Evolutionary conservation across 2,113 vertebrate genomes (phyloP).

Genomic region (Mustelus asterias): DNA sequence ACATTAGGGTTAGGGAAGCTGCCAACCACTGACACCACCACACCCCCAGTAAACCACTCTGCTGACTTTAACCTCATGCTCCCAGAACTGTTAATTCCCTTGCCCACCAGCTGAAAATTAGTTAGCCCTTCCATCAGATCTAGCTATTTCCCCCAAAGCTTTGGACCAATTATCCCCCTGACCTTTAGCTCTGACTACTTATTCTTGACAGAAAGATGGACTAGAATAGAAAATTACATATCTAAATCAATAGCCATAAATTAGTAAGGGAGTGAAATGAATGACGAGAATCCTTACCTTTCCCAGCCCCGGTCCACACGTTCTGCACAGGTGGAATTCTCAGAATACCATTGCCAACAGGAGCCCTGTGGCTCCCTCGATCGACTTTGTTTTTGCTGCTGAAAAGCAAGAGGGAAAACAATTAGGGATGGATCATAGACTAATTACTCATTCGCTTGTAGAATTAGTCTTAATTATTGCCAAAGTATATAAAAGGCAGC

Average conservation of each 20-base stretch:
- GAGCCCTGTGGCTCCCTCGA: constrained; percentile 50
- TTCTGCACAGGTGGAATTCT: constrained; percentile 52
- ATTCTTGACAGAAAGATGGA: not conserved
- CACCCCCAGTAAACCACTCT: not conserved
- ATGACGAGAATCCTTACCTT: constrained; percentile 60
- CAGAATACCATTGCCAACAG: constrained; percentile 59
- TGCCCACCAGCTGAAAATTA: not conserved
- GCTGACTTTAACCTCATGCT: not conserved
- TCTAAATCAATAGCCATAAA: not conserved
- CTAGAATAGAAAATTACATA: not conserved
- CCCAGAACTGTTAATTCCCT: not conserved
- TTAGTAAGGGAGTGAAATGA: not conserved
- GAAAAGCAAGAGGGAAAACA: not conserved
- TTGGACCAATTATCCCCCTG: not conserved
- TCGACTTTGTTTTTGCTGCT: constrained; percentile 66
- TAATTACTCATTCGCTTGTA: not conserved
- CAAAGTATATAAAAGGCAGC: not conserved
- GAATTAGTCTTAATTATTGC: not conserved
- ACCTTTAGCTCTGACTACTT: not conserved
- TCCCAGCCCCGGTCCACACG: constrained; percentile 50
- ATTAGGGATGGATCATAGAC: not conserved
- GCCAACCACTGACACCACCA: not conserved
- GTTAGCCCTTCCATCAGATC: not conserved
- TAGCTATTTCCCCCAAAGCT: not conserved
- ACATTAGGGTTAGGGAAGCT: too few species aligned